Evolutionary conservation across 2,888 invertebrate genomes (phyloP).

Genomic region (Meloe dianella): DNA sequence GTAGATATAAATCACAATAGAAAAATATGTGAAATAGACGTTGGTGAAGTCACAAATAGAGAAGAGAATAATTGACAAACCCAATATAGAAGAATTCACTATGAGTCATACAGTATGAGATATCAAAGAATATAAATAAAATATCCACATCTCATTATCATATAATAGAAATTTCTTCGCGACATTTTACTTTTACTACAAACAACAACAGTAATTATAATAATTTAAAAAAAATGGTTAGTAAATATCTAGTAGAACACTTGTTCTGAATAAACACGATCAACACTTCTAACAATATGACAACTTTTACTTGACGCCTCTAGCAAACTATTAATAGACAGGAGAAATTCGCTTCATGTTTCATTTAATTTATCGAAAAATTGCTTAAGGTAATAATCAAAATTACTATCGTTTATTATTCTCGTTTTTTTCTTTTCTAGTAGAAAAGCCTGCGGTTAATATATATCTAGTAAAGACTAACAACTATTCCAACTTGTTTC

Average conservation of each 20-base stretch:
- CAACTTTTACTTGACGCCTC: background rate
- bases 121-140: background rate
- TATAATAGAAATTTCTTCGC: slow-evolving; percentile 21
- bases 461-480: no score
- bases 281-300: slow-evolving; percentile 1
- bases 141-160: slow-evolving; percentile 18
- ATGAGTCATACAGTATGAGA: background rate
- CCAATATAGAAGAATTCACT: background rate
- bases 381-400: background rate
- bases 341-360: slow-evolving; percentile 3
- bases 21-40: no score
- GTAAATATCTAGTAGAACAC: background rate
- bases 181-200: slow-evolving; percentile 21
- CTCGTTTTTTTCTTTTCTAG: no score
- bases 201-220: background rate
- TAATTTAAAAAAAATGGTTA: background rate
- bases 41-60: background rate
- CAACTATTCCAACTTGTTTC: no score
- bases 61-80: background rate
- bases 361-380: background rate
- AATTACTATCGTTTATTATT: background rate
- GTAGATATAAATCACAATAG: no score
- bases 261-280: slow-evolving; percentile 3
- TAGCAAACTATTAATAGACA: background rate
- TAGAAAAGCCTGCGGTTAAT: no score